Base-by-base conservation (phyloP, 2,888 invertebrate genomes). In the Euplagia quadripunctaria region DNA sequence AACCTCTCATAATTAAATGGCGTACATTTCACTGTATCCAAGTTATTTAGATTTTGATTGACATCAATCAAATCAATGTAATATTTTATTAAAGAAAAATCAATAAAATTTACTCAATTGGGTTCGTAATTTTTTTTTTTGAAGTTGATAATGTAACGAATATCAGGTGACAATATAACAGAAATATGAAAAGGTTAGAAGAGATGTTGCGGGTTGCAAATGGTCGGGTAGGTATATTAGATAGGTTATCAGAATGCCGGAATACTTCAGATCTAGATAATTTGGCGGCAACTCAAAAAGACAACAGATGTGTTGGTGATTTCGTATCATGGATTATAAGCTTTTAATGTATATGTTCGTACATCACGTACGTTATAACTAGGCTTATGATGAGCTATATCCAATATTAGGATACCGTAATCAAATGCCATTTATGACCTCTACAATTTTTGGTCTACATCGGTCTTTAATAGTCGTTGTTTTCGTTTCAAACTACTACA, bases 211-310 rank as follows among this genome's bases (percentile, higher is more conserved):
- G 20, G 69, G 76, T 68, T 72, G 64, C 68, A 70, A 20, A 63
- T 79, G 72, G 75, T 77, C 72, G 72, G 64, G 43, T 72, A 55
- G 64, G 43, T 72, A 55, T 74, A 12, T 17, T 20, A 78, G 82
- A 83, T 77, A 78, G 41, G 58, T 14, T 68, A 76, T 76, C 73
- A 51, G 41, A 51, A 72, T 79, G 75, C 64, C 73, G 76, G 17
- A 64, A 75, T 64, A 80, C 73, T 82, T 68, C 64, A 79, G 16
- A 67, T 72, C 41, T 14, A 75, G 80, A 79, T 83, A 77, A 76
- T 77, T 77, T 80, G 58, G 68, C 85, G 84, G 84, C 64, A 9
- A 9, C 72, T 75, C 75, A 84, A 84, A 84, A 64, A 31, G 20
- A 51, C 31, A 20, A 9, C 31, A 67, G 61, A 78, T 80, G 80